Percentiles rank a stretch among this genome's conserved stretches.
phyloP scores from a whole-genome alignment of 1,140 invertebrate genomes.

The Macrocentrus cingulum region DNA sequence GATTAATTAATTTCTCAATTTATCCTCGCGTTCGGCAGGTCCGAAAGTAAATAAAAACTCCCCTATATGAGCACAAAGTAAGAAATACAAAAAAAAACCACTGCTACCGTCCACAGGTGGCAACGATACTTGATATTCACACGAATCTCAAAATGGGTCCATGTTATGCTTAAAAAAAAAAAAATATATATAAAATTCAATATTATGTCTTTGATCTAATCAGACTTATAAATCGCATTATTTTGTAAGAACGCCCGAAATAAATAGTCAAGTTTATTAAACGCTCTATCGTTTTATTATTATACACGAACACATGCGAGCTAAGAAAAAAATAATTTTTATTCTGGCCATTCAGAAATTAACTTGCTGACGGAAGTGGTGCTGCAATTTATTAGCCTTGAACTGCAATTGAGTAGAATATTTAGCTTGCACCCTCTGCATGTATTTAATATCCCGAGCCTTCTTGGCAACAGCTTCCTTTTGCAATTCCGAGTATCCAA shows the following conservation, averaged over 20 bases:
- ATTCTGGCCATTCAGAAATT: slow-evolving; percentile 66
- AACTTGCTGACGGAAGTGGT: slow-evolving; percentile 78
- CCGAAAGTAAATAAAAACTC: neutral
- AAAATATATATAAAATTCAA: slow-evolving; percentile 1
- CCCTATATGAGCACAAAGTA: slow-evolving; percentile 5
- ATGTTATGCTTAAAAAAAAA: slow-evolving; percentile 13
- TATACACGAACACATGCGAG: neutral
- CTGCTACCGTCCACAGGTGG: slow-evolving; percentile 20
- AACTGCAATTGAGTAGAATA: slow-evolving; percentile 75
- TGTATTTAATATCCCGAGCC: slow-evolving; percentile 80
- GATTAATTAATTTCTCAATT: neutral
- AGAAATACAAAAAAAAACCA: neutral
- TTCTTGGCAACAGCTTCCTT: slow-evolving; percentile 70
- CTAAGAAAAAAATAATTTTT: neutral
- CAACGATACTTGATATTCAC: slow-evolving; percentile 20
- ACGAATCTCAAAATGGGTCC: slow-evolving; percentile 19
- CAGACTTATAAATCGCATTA: slow-evolving; percentile 18
- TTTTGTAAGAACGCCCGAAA: slow-evolving; percentile 26
- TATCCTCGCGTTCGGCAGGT: slow-evolving; percentile 1
- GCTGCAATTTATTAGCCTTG: slow-evolving; percentile 85
- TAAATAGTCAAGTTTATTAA: slow-evolving; percentile 28
- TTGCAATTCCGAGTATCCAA: slow-evolving; percentile 82
- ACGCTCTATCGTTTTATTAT: neutral
- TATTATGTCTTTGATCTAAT: slow-evolving; percentile 24
- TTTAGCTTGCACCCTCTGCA: slow-evolving; percentile 80